Evolutionary conservation across 2,113 vertebrate genomes (phyloP).

Genomic region (Apeltes quadracus): DNA sequence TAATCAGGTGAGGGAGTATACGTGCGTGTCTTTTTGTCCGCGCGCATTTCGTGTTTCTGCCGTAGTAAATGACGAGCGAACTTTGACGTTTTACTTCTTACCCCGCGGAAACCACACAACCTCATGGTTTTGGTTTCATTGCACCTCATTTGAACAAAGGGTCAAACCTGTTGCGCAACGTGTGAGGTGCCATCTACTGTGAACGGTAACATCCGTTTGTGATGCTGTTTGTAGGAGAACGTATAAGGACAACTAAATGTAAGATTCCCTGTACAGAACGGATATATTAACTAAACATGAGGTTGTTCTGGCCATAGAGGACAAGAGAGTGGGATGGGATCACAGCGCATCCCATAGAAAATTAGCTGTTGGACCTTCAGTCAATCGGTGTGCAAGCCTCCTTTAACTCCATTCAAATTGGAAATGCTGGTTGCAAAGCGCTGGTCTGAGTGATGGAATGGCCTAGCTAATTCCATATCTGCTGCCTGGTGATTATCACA

Average conservation of each 20-base stretch:
- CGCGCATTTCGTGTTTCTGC: conserved; percentile 2
- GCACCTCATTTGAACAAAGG: conserved; percentile 35
- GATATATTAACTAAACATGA: background rate
- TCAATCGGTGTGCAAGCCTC: conserved; percentile 49
- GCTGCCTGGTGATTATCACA: conserved; percentile 55
- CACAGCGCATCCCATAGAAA: conserved; percentile 9
- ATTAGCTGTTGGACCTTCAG: conserved; percentile 49
- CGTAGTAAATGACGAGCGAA: conserved; percentile 1
- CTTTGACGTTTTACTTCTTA: conserved; percentile 28
- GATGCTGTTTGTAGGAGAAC: background rate
- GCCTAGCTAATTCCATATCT: conserved; percentile 57
- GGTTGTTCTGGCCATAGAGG: conserved; percentile 53
- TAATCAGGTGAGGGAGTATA: background rate
- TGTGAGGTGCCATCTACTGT: conserved; percentile 24
- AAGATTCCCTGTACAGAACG: background rate
- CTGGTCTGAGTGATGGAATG: conserved; percentile 32
- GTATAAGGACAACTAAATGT: background rate
- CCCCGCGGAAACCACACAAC: background rate
- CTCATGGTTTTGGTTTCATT: background rate
- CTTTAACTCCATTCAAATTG: conserved; percentile 53
- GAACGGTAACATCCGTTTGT: conserved; percentile 9
- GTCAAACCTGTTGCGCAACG: conserved; percentile 76
- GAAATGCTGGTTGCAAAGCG: conserved; percentile 45
- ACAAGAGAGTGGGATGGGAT: conserved; percentile 43
- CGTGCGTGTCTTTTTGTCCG: background rate